Base-by-base conservation (phyloP, 2,888 invertebrate genomes). In the Heliothis peltigera region DNA sequence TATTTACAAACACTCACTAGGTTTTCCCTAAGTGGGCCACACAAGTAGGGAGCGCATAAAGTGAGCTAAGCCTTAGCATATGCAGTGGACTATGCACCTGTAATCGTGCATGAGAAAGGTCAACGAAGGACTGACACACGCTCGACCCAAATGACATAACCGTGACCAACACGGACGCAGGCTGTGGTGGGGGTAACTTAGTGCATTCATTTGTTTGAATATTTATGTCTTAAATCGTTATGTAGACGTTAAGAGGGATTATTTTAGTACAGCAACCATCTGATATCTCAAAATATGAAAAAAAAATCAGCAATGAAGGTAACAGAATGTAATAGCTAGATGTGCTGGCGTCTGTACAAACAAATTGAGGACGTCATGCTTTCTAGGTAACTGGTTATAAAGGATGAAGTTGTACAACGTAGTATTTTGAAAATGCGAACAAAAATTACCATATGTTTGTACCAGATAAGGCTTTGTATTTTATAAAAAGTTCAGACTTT, bases 111-210 rank as follows among this genome's bases (percentile, higher is more conserved):
- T 77, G 70, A 47, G 70, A 78, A 61, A 78, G 78, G 78, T 78
- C 78, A 57, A 12, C 12, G 74, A 49, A 64, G 75, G 61, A 76
- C 57, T 46, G 70, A 64, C 74, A 69, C 69, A 72, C 68, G 79
- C 73, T 58, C 64, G 80, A 80, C 85, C 83, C 64, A 76, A 64
- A 84, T 81, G 75, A 77, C 77, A 77, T 73, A 83, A 78, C 73
- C 68, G 65, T 79, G 70, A 72, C 72, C 58, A 68, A 62, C 42
- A 59, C 57, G 49, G 65, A 71, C 49, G 49, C 47, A 65, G 32
- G 43, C 64, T 28, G 17, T 18, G 51, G 12, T 19, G 46, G 19
- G 19, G 18, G 8, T 3, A 4, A 10, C 10, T 19, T 6, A 12
- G 32, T 32, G 32, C 10, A 15, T 19, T 21, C 19, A 15, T 15